A percentile compares a stretch with the other conserved stretches of the same genome.
Evolutionary conservation across 2,888 invertebrate species (phyloP).

Genomic region (Ethmia dodecea): DNA sequence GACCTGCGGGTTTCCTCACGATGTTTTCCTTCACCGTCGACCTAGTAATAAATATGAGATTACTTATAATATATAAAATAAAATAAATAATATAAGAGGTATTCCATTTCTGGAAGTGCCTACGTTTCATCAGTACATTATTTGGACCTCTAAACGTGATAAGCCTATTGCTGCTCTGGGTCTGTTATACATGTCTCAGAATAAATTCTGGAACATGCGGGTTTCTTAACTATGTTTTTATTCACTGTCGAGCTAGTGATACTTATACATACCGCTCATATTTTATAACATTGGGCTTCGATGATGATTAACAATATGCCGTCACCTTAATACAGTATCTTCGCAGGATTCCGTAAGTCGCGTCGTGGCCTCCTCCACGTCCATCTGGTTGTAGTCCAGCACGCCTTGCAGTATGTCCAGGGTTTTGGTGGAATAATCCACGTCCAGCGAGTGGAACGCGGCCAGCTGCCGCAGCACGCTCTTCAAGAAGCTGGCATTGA

Average conservation of each 20-base stretch:
- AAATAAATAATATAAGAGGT: too few relatives aligned
- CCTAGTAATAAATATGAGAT: too few relatives aligned
- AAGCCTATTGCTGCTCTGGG: too few relatives aligned
- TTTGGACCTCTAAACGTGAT: too few relatives aligned
- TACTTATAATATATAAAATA: background rate
- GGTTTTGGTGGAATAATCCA: conserved; percentile 25
- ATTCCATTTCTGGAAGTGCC: too few relatives aligned
- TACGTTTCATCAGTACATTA: too few relatives aligned
- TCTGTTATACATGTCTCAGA: background rate
- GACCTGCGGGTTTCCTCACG: too few relatives aligned
- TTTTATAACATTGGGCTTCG: too few relatives aligned
- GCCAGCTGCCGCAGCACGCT: conserved; percentile 34
- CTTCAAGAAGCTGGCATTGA: conserved; percentile 29
- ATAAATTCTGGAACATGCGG: background rate
- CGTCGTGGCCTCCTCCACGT: conserved; percentile 30
- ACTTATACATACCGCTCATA: background rate
- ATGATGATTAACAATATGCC: too few relatives aligned
- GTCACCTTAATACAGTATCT: conserved; percentile 33
- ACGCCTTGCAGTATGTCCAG: conserved; percentile 34
- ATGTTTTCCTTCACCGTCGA: too few relatives aligned
- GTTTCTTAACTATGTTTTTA: background rate
- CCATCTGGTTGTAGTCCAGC: conserved; percentile 36
- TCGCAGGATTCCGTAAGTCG: conserved; percentile 39
- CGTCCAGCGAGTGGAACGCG: conserved; percentile 43
- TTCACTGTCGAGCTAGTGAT: background rate